These are phyloP conservation scores for Microctonus brassicae DNA, from an alignment of 2,888 invertebrate species.

Conservation along the genomic window DNA sequence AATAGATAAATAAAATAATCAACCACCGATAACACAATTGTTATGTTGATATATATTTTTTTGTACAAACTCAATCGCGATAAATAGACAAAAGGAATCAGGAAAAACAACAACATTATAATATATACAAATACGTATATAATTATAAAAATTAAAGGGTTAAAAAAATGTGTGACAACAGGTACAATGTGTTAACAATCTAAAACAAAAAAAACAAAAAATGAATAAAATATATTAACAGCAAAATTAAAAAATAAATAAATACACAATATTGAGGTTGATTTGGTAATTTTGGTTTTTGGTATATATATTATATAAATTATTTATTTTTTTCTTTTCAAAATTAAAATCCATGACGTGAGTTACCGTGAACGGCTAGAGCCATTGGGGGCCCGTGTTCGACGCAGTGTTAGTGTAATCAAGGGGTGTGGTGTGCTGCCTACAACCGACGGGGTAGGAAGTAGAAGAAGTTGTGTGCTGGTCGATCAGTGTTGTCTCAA, in stretches of 20 bases:
- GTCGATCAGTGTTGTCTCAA: conserved; percentile 68
- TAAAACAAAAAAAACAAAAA: background rate
- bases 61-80: background rate
- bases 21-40: background rate
- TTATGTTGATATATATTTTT: too few species aligned
- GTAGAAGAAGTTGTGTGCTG: conserved; percentile 66
- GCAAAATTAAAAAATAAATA: background rate
- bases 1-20: background rate
- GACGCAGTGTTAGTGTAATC: conserved; percentile 69
- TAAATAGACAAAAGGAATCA: background rate
- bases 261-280: background rate
- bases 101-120: background rate
- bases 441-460: conserved; percentile 67
- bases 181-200: background rate
- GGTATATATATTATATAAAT: background rate
- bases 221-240: background rate
- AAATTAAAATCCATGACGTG: conserved; percentile 69
- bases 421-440: conserved; percentile 69
- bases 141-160: background rate
- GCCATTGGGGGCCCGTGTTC: conserved; percentile 67
- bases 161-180: background rate
- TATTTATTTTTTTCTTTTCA: conserved; percentile 40
- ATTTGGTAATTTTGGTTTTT: background rate
- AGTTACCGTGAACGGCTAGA: conserved; percentile 69
- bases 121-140: background rate